These are phyloP conservation scores for Myzus persicae DNA, from an alignment of 1,140 invertebrate genomes.

Conservation along the genomic window DNA sequence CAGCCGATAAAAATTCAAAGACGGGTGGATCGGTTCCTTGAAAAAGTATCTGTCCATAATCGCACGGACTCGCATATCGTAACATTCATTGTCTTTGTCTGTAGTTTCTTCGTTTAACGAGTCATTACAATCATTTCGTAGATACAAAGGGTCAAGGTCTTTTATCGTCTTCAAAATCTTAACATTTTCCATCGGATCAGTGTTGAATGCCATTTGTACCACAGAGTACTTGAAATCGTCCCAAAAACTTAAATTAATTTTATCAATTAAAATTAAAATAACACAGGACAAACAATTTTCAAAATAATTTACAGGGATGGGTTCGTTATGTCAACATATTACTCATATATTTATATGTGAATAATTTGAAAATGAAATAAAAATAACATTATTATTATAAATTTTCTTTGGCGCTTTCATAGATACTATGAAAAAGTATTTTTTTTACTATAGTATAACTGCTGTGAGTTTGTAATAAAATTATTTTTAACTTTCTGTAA, in stretches of 20 bases:
- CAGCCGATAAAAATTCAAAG: background rate
- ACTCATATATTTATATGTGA: too few relatives aligned
- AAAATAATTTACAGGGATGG: background rate
- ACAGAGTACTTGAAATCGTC: constrained; percentile 10
- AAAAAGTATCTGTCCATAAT: constrained; percentile 4
- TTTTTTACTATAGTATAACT: too few relatives aligned
- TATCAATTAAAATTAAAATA: background rate
- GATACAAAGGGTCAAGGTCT: background rate
- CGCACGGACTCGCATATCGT: too few relatives aligned
- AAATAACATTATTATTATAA: too few relatives aligned
- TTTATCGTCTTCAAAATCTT: background rate
- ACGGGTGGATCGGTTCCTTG: background rate
- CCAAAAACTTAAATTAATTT: background rate
- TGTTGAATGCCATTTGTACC: background rate
- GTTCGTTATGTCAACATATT: too few relatives aligned
- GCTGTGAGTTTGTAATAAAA: too few relatives aligned
- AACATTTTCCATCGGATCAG: background rate
- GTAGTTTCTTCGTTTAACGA: background rate
- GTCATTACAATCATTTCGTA: background rate
- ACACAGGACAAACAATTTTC: background rate
- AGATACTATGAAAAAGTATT: too few relatives aligned
- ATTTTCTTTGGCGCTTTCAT: too few relatives aligned
- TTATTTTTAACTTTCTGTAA: too few relatives aligned
- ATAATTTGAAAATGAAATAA: too few relatives aligned
- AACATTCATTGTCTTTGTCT: background rate